Conservation (phyloP, 2,888 invertebrate species). For the Microdon myrmicae region DNA sequence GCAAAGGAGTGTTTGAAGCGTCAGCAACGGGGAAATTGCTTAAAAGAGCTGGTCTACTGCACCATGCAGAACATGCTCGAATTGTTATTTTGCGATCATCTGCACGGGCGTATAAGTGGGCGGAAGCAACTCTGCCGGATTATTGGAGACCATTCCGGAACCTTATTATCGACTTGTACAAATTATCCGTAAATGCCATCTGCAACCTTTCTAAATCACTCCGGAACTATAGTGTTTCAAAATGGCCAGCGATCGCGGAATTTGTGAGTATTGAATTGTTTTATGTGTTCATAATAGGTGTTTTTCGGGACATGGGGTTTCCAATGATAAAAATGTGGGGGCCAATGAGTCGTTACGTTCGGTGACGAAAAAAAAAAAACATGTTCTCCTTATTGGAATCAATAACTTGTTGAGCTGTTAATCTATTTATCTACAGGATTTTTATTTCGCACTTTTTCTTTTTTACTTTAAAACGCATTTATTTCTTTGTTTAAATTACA, state of each 20-base stretch:
- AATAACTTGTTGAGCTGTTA: too few species aligned
- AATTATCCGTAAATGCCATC: constrained; percentile 69
- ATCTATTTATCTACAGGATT: too few species aligned
- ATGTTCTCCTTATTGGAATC: too few species aligned
- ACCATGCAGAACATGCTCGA: constrained; percentile 74
- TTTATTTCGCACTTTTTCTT: too few species aligned
- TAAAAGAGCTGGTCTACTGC: constrained; percentile 74
- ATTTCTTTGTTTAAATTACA: too few species aligned
- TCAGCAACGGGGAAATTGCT: constrained; percentile 75
- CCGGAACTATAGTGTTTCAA: constrained; percentile 69
- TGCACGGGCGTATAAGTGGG: constrained; percentile 73
- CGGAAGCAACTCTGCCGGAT: constrained; percentile 76
- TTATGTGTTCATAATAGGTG: too few species aligned
- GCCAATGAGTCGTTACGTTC: too few species aligned
- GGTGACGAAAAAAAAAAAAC: too few species aligned
- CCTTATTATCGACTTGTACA: constrained; percentile 71
- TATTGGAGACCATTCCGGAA: constrained; percentile 75
- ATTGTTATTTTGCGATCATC: constrained; percentile 72
- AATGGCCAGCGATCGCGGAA: constrained; percentile 69
- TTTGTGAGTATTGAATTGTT: constrained; percentile 67
- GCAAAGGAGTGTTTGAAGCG: constrained; percentile 76
- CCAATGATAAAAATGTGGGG: too few species aligned
- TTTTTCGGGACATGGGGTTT: too few species aligned
- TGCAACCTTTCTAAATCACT: constrained; percentile 68
- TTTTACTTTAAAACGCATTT: too few species aligned